Conservation (phyloP, 1,140 invertebrate genomes). For the Conus ventricosus region DNA sequence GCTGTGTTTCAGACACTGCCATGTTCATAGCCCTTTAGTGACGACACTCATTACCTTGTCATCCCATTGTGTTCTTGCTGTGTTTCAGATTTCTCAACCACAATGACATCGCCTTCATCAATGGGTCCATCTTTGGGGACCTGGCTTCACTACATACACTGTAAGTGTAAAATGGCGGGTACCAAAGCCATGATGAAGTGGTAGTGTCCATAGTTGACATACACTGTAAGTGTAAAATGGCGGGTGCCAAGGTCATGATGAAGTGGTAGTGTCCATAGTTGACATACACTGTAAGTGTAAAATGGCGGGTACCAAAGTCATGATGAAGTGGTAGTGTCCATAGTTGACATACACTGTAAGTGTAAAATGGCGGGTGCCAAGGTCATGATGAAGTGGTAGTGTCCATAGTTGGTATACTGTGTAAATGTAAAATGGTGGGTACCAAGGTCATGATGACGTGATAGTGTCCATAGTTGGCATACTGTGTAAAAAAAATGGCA, state of each 20-base stretch:
- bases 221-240: no score
- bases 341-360: background rate
- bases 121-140: slow-evolving; percentile 57
- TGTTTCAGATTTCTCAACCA: slow-evolving; percentile 57
- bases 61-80: no score
- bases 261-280: background rate
- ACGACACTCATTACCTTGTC: no score
- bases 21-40: no score
- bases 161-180: background rate
- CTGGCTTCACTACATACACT: slow-evolving; percentile 47
- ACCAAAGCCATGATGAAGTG: no score
- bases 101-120: slow-evolving; percentile 58
- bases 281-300: slow-evolving; percentile 31
- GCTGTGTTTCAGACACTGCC: no score
- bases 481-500: no score
- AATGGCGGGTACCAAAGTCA: no score
- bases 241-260: no score
- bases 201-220: background rate
- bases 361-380: no score
- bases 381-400: no score
- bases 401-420: background rate
- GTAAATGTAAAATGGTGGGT: background rate
- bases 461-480: background rate
- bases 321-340: no score
- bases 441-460: background rate